phyloP scores from a whole-genome alignment of 2,888 invertebrate genomes.

The Spilosoma lubricipeda region DNA sequence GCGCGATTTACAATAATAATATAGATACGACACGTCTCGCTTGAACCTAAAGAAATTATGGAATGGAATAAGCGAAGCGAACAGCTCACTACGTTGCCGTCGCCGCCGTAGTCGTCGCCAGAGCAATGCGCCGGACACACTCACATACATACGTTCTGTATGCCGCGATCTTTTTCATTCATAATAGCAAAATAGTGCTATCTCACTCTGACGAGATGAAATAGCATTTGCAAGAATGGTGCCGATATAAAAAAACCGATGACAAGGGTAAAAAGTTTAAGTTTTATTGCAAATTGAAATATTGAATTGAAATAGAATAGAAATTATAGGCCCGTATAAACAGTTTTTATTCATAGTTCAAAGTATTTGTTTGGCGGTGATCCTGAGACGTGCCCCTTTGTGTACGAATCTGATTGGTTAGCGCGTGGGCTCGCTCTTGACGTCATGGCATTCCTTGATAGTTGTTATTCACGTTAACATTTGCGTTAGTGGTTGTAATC shows the following conservation, averaged over 20 bases:
- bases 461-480: slow-evolving; percentile 69
- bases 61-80: slow-evolving; percentile 74
- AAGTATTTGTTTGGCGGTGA: slow-evolving; percentile 55
- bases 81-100: background rate
- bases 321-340: slow-evolving; percentile 5
- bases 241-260: slow-evolving; percentile 37
- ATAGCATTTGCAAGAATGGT: slow-evolving; percentile 52
- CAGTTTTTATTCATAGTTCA: slow-evolving; percentile 20
- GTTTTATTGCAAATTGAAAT: background rate
- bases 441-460: slow-evolving; percentile 82
- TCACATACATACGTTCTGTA: slow-evolving; percentile 50
- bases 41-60: slow-evolving; percentile 74
- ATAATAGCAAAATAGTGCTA: slow-evolving; percentile 74
- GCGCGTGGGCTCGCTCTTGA: slow-evolving; percentile 84
- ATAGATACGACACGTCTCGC: slow-evolving; percentile 72
- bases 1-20: slow-evolving; percentile 52
- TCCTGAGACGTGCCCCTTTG: slow-evolving; percentile 87
- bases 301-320: background rate
- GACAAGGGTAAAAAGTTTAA: slow-evolving; percentile 7
- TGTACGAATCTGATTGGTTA: slow-evolving; percentile 83
- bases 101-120: slow-evolving; percentile 47
- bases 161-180: slow-evolving; percentile 80
- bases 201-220: slow-evolving; percentile 67
- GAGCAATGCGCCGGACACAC: slow-evolving; percentile 63
- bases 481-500: slow-evolving; percentile 62